These are phyloP conservation scores for Podotricha telesiphe DNA, from an alignment of 2,888 invertebrate species.

Conservation along the genomic window DNA sequence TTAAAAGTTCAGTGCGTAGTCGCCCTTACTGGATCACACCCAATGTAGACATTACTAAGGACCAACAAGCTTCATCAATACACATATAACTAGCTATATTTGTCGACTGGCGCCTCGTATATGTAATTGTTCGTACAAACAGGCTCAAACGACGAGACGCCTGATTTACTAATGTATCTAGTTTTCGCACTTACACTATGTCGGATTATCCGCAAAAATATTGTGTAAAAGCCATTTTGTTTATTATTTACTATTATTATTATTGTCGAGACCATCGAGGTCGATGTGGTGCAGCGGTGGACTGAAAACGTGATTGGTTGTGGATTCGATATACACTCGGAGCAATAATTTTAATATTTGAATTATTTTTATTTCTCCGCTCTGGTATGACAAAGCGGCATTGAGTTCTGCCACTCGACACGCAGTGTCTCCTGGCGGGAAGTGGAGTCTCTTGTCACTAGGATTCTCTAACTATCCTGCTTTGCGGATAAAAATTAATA, in stretches of 20 bases:
- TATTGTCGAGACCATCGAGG: no score
- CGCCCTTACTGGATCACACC: slow-evolving; percentile 33
- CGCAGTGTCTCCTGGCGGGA: no score
- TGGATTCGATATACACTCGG: no score
- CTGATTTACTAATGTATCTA: slow-evolving; percentile 78
- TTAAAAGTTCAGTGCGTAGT: slow-evolving; percentile 20
- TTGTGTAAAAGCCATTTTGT: slow-evolving; percentile 23
- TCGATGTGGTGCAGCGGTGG: no score
- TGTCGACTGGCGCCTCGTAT: slow-evolving; percentile 76
- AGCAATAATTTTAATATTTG: no score
- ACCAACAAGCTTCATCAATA: slow-evolving; percentile 50
- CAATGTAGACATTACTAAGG: slow-evolving; percentile 46
- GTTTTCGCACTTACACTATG: slow-evolving; percentile 72
- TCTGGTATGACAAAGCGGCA: no score
- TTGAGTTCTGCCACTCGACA: no score
- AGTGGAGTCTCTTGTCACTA: no score
- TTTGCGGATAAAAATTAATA: no score
- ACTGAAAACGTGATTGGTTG: no score
- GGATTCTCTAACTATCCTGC: no score
- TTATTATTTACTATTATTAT: slow-evolving; percentile 27
- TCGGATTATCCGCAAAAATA: slow-evolving; percentile 50
- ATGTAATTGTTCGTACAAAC: slow-evolving; percentile 78
- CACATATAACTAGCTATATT: slow-evolving; percentile 62
- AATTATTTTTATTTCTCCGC: no score
- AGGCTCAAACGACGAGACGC: slow-evolving; percentile 61